A percentile compares a stretch with the other conserved stretches of the same genome.
phyloP scores from a whole-genome alignment of 2,797 vertebrate genomes.

The Sebastes baramenuke region DNA sequence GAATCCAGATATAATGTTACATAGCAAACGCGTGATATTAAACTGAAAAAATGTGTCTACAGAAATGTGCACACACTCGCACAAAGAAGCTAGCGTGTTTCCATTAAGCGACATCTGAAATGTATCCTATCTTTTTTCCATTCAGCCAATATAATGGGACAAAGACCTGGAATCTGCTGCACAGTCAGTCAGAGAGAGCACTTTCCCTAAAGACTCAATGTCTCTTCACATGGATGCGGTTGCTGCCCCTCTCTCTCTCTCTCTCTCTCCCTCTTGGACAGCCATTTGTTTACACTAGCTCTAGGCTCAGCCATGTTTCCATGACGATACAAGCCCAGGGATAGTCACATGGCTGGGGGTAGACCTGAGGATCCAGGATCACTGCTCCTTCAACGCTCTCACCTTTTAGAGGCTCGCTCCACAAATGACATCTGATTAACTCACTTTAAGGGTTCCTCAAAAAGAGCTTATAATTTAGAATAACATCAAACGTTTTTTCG shows the following conservation, averaged over 20 bases:
- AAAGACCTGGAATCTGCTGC: slow-evolving; percentile 65
- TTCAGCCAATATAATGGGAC: slow-evolving; percentile 58
- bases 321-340: slow-evolving; percentile 78
- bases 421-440: slow-evolving; percentile 8
- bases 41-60: background rate
- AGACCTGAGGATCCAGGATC: slow-evolving; percentile 64
- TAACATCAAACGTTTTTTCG: background rate
- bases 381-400: slow-evolving; percentile 24
- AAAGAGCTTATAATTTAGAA: background rate
- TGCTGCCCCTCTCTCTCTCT: slow-evolving; percentile 60
- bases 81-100: slow-evolving; percentile 39
- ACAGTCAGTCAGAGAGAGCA: slow-evolving; percentile 32
- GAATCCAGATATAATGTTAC: background rate
- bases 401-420: slow-evolving; percentile 19
- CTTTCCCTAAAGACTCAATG: slow-evolving; percentile 59
- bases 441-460: background rate
- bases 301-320: slow-evolving; percentile 79
- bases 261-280: slow-evolving; percentile 71
- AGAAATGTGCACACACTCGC: background rate
- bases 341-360: slow-evolving; percentile 69
- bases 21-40: background rate
- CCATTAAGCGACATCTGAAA: slow-evolving; percentile 62
- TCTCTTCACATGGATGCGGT: slow-evolving; percentile 67
- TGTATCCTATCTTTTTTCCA: slow-evolving; percentile 64
- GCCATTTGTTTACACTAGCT: slow-evolving; percentile 81